Evolutionary conservation across 2,888 invertebrate genomes (phyloP).

Genomic region (Podotricha telesiphe): DNA sequence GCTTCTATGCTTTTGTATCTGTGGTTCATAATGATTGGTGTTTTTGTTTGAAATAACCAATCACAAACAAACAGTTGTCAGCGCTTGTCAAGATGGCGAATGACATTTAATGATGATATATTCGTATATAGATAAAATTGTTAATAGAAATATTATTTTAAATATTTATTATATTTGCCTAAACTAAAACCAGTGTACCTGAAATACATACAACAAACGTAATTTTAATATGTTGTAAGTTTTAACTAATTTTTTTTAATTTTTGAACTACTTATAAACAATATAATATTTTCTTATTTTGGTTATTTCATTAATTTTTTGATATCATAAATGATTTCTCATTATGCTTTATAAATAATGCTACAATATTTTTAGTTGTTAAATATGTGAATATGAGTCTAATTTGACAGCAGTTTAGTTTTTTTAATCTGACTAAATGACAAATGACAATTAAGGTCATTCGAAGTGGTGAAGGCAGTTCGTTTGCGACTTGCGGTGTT

Average conservation of each 20-base stretch:
- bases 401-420: neutral
- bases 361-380: too few relatives aligned
- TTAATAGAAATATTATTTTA: neutral
- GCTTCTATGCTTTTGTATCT: constrained; percentile 36
- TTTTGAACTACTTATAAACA: too few relatives aligned
- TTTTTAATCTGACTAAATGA: neutral
- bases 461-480: constrained; percentile 14
- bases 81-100: constrained; percentile 63
- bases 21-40: constrained; percentile 45
- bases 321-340: too few relatives aligned
- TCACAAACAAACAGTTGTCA: constrained; percentile 74
- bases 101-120: constrained; percentile 20
- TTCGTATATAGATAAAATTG: constrained; percentile 1
- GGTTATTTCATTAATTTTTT: too few relatives aligned
- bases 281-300: too few relatives aligned
- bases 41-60: constrained; percentile 62
- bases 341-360: too few relatives aligned
- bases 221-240: too few relatives aligned
- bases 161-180: neutral
- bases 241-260: too few relatives aligned
- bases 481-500: constrained; percentile 20
- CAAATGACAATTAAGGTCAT: constrained; percentile 5
- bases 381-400: too few relatives aligned
- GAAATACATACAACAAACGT: too few relatives aligned
- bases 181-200: neutral